A percentile compares a stretch with the other conserved stretches of the same genome.
Evolutionary conservation across 2,797 vertebrate genomes (phyloP).

Genomic region (Triplophysa yarkandensis): DNA sequence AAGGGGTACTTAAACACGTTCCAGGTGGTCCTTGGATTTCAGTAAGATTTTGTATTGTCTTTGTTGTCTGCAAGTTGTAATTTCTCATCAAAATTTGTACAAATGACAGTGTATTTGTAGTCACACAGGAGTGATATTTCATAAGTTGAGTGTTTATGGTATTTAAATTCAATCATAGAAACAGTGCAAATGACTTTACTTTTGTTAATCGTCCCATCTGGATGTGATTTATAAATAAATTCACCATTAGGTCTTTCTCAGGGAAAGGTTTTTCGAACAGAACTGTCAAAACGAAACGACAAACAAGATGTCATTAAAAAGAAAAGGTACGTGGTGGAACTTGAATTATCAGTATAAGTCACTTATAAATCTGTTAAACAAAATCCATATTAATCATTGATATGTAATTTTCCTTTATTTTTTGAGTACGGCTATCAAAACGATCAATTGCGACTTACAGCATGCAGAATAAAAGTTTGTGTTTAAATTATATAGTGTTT

Average conservation of each 20-base stretch:
- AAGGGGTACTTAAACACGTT: background rate
- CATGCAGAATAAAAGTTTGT: too few species aligned
- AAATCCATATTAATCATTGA: too few species aligned
- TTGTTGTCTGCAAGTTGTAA: background rate
- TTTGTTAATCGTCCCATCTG: conserved; percentile 11
- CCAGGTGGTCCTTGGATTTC: background rate
- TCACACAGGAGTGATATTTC: background rate
- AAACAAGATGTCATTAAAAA: background rate
- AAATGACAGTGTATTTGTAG: background rate
- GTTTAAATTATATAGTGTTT: too few species aligned
- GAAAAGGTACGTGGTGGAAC: background rate
- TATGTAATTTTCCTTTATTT: too few species aligned
- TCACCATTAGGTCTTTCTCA: background rate
- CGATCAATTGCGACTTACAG: too few species aligned
- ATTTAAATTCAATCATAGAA: conserved; percentile 1
- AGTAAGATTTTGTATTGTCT: background rate
- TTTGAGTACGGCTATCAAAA: too few species aligned
- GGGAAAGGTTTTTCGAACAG: background rate
- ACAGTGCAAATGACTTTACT: conserved; percentile 6
- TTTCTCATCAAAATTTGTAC: background rate
- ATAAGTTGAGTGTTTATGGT: conserved; percentile 16
- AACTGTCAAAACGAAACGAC: background rate
- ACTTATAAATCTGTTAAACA: background rate
- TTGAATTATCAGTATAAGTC: background rate
- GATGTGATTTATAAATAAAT: conserved; percentile 8